These are phyloP conservation scores for Paraescarpia echinospica DNA, from an alignment of 1,140 invertebrate genomes.

Conservation along the genomic window DNA sequence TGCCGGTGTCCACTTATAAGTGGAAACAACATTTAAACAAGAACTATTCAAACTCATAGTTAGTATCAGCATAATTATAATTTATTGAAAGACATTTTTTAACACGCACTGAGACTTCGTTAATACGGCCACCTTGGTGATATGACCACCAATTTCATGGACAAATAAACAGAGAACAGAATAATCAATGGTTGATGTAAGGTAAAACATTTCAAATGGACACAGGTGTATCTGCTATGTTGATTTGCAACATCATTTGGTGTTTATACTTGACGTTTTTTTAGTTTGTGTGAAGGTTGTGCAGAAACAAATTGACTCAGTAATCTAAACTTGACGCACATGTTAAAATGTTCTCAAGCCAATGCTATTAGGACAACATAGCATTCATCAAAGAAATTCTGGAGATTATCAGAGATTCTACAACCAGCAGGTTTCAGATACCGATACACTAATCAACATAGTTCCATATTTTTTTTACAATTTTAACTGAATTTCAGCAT, in stretches of 20 bases:
- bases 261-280: neutral
- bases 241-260: neutral
- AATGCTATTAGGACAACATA: neutral
- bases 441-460: too few relatives aligned
- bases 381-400: neutral
- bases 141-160: neutral
- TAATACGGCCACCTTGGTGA: neutral
- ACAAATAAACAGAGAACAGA: neutral
- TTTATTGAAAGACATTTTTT: neutral
- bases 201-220: neutral
- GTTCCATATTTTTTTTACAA: neutral
- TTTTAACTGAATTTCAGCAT: neutral
- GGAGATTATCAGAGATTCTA: neutral
- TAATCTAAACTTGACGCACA: neutral
- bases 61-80: slow-evolving; percentile 1
- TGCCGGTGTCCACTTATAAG: neutral
- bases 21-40: neutral
- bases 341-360: neutral
- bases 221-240: neutral
- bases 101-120: neutral
- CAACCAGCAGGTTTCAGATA: too few relatives aligned
- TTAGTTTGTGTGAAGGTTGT: neutral
- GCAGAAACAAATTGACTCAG: neutral
- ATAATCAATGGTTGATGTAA: neutral
- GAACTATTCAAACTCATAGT: slow-evolving; percentile 1